phyloP scores from a whole-genome alignment of 1,140 invertebrate genomes.

The Cydia splendana region DNA sequence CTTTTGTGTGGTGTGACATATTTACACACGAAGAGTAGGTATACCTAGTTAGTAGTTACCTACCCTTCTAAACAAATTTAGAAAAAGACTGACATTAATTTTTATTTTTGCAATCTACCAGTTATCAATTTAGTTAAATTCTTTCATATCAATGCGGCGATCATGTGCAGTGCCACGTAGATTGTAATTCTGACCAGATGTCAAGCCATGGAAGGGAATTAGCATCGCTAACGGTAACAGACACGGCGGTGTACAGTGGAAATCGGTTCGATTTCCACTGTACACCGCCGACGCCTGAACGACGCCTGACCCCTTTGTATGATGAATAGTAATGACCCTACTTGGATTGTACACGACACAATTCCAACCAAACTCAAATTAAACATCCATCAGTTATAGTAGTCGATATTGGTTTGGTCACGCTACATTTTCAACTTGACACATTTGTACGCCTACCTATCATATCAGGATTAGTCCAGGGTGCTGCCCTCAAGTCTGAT shows the following conservation, averaged over 20 bases:
- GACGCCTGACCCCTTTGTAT: constrained; percentile 62
- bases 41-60: no score
- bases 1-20: no score
- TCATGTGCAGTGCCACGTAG: constrained; percentile 11
- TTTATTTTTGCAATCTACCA: no score
- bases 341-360: constrained; percentile 53
- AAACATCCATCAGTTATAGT: constrained; percentile 37
- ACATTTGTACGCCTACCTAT: neutral
- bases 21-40: no score
- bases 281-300: no score
- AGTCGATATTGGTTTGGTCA: constrained; percentile 20
- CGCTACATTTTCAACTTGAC: neutral
- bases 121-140: constrained; percentile 23
- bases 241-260: constrained; percentile 49
- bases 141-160: constrained; percentile 32
- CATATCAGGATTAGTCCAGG: neutral
- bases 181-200: constrained; percentile 50
- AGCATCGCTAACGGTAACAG: constrained; percentile 29
- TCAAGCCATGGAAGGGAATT: constrained; percentile 52
- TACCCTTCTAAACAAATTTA: no score
- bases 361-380: constrained; percentile 39
- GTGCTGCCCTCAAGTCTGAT: neutral
- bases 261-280: no score
- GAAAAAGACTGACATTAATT: no score
- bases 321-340: constrained; percentile 72